phyloP scores from a whole-genome alignment of 1,140 invertebrate genomes.

The Apis laboriosa region DNA sequence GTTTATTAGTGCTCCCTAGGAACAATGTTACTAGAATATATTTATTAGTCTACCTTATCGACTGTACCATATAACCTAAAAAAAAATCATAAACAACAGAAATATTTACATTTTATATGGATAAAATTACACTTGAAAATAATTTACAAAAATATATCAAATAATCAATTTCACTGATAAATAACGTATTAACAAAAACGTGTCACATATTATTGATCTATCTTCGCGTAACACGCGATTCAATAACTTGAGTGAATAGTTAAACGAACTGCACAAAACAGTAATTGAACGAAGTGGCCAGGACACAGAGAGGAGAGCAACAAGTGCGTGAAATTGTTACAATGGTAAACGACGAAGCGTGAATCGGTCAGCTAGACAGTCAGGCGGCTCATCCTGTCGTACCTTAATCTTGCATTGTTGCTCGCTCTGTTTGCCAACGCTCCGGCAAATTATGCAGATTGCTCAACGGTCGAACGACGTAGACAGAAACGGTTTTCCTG shows the following conservation, averaged over 20 bases:
- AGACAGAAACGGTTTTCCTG: constrained; percentile 44
- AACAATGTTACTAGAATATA: too few relatives aligned
- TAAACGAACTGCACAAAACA: constrained; percentile 15
- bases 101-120: too few relatives aligned
- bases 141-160: too few relatives aligned
- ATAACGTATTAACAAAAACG: too few relatives aligned
- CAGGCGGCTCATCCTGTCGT: constrained; percentile 2
- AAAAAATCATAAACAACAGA: too few relatives aligned
- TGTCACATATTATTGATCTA: neutral
- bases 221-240: neutral
- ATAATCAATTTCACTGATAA: too few relatives aligned
- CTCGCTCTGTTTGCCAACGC: constrained; percentile 33
- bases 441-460: constrained; percentile 41
- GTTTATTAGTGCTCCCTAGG: too few relatives aligned
- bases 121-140: too few relatives aligned
- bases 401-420: constrained; percentile 33
- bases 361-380: neutral
- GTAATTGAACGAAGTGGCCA: neutral
- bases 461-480: constrained; percentile 30
- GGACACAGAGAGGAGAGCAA: neutral
- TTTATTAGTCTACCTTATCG: too few relatives aligned
- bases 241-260: neutral
- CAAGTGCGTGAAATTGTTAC: constrained; percentile 16
- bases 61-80: too few relatives aligned
- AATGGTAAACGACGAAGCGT: neutral